phyloP scores from a whole-genome alignment of 1,140 invertebrate species.

The Polyergus mexicanus region DNA sequence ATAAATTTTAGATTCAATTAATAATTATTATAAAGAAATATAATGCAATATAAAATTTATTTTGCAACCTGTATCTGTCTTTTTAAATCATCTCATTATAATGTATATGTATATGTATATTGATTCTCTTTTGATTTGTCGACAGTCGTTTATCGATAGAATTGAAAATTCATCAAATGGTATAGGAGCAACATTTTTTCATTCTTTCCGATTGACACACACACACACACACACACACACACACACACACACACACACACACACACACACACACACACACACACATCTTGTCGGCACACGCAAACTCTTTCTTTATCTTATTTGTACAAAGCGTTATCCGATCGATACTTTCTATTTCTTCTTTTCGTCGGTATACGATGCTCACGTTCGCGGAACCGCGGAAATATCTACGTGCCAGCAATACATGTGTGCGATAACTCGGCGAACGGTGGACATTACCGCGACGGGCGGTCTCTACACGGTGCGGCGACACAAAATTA shows the following conservation, averaged over 20 bases:
- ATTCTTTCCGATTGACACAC: not conserved
- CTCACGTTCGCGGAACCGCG: constrained; percentile 38
- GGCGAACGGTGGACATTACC: constrained; percentile 67
- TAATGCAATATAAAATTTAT: not conserved
- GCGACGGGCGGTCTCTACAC: constrained; percentile 57
- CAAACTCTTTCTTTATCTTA: constrained; percentile 16
- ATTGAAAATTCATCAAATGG: not conserved
- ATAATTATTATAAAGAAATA: constrained; percentile 1
- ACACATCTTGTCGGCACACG: constrained; percentile 12
- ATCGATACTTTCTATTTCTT: constrained; percentile 38
- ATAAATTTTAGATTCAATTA: not conserved
- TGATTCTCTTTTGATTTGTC: no score
- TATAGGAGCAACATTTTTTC: not conserved
- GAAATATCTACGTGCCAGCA: constrained; percentile 47
- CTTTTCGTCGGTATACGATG: constrained; percentile 29
- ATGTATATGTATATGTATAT: not conserved
- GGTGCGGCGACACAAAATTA: constrained; percentile 70
- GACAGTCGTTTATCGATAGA: not conserved
- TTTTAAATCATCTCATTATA: not conserved
- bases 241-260: not conserved
- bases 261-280: not conserved
- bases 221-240: not conserved
- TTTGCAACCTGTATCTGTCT: not conserved
- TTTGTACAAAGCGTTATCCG: constrained; percentile 39
- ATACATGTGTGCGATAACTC: constrained; percentile 68